Evolutionary conservation across 2,797 vertebrate genomes (phyloP), one percentile per base, ranked within the genome.

Genomic region (Aplochiton taeniatus): DNA sequence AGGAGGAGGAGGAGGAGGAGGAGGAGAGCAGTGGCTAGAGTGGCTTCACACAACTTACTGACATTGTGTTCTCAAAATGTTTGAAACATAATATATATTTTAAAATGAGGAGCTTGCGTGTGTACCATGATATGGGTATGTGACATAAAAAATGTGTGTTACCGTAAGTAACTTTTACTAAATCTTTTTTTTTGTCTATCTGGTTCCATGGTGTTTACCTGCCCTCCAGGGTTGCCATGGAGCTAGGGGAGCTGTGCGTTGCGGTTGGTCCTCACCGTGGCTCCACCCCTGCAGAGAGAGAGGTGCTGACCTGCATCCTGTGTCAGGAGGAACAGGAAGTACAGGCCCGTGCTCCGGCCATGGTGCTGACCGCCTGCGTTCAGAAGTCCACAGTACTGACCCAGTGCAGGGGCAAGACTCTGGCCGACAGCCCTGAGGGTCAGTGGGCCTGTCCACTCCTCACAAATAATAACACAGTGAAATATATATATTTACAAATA

Each of bases 251-350:
- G 77, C 90, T 88, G 66, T 91, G 69, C 80, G 91, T 98, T 65
- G 94, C 93, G 19, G 69, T 99, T 66, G 98, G 98, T 65, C 95
- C 96, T 51, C 93, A 92, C 59, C 88, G 96, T 78, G 96, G 96
- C 43, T 90, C 90, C 4, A 92, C 94, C 54, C 77, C 93, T 0
- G 61, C 85, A 10, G 94, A 95, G 77, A 94, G 95, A 76, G 96
- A 97, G 82, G 79, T 94, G 74, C 87, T 98, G 76, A 99, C 95
- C 53, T 99, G 98, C 87, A 99, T 99, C 77, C 94, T 99, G 41
- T 99, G 98, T 85, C 98, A 99, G 87, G 98, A 99, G 82, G 98
- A 99, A 68, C 96, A 99, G 82, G 96, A 99, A 84, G 95, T 98
- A 43, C 90, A 85, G 67, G 86, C 94, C 73, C 93, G 92, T 75